Evolutionary conservation across 2,797 vertebrate genomes (phyloP).

Genomic region (Aselliscus stoliczkanus): DNA sequence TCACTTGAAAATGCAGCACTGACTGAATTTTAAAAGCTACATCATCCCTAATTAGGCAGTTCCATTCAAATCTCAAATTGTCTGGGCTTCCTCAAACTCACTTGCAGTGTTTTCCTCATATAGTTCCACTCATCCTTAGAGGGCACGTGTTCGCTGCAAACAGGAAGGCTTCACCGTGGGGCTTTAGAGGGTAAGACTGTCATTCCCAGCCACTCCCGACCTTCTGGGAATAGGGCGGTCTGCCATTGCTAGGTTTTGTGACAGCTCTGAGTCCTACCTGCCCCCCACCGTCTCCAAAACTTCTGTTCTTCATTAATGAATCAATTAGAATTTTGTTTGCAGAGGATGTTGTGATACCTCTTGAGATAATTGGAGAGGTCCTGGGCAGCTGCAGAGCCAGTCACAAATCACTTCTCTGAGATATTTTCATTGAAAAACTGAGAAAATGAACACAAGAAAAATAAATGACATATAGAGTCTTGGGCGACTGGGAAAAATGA

Average conservation of each 20-base stretch:
- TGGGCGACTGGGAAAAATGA: neutral
- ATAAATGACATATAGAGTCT: conserved; percentile 22
- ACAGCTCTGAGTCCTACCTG: neutral
- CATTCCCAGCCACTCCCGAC: neutral
- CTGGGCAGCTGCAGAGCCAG: neutral
- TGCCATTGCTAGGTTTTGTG: neutral
- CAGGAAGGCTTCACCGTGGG: neutral
- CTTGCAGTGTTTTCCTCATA: neutral
- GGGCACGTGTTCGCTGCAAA: neutral
- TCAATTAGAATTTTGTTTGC: conserved; percentile 45
- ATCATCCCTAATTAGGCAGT: neutral
- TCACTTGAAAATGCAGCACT: neutral
- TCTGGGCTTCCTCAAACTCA: neutral
- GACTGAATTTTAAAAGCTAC: neutral
- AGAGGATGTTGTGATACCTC: conserved; percentile 21
- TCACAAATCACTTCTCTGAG: neutral
- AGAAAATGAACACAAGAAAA: conserved; percentile 51
- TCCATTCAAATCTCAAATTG: neutral
- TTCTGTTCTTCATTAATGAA: conserved; percentile 34
- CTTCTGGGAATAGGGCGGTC: neutral
- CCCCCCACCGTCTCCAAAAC: neutral
- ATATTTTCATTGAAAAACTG: conserved; percentile 36
- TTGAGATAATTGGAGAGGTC: conserved; percentile 41
- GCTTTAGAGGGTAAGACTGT: neutral
- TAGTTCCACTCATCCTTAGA: neutral